Evolutionary conservation across 2,797 vertebrate genomes (phyloP).

Genomic region (Mus caroli): DNA sequence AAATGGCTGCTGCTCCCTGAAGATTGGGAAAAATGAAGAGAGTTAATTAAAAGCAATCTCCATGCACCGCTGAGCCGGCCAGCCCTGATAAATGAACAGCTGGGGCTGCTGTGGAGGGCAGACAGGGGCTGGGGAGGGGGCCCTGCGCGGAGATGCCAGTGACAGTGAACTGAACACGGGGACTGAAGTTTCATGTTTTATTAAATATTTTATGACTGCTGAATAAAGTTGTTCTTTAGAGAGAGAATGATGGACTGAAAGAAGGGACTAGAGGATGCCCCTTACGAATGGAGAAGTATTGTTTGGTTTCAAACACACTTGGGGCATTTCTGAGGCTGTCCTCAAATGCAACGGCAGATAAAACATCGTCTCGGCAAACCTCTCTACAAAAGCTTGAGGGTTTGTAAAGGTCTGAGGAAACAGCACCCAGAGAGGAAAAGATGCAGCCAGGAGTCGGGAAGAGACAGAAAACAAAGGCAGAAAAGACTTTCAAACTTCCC

Average conservation of each 20-base stretch:
- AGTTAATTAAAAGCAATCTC: slow-evolving; percentile 92
- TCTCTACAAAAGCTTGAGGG: slow-evolving; percentile 22
- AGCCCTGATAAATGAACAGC: slow-evolving; percentile 89
- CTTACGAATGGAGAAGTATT: neutral
- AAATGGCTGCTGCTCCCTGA: slow-evolving; percentile 89
- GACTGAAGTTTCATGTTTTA: slow-evolving; percentile 74
- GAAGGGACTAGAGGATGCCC: neutral
- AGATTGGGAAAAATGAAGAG: slow-evolving; percentile 89
- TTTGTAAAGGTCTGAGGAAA: neutral
- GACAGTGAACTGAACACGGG: slow-evolving; percentile 41
- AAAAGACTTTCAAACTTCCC: slow-evolving; percentile 43
- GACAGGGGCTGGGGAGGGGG: slow-evolving; percentile 66
- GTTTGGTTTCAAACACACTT: slow-evolving; percentile 39
- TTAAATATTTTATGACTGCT: slow-evolving; percentile 72
- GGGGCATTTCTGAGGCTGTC: neutral
- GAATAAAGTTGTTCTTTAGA: slow-evolving; percentile 73
- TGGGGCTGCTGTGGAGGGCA: slow-evolving; percentile 86
- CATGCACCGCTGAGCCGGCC: slow-evolving; percentile 88
- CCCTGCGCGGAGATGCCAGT: neutral
- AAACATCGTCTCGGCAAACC: slow-evolving; percentile 9
- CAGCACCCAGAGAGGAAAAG: neutral
- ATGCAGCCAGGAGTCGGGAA: neutral
- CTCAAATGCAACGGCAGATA: neutral
- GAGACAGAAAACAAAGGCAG: neutral
- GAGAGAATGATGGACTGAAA: neutral